Conservation (phyloP, 2,113 vertebrate species). For the Elaphurus davidianus region DNA sequence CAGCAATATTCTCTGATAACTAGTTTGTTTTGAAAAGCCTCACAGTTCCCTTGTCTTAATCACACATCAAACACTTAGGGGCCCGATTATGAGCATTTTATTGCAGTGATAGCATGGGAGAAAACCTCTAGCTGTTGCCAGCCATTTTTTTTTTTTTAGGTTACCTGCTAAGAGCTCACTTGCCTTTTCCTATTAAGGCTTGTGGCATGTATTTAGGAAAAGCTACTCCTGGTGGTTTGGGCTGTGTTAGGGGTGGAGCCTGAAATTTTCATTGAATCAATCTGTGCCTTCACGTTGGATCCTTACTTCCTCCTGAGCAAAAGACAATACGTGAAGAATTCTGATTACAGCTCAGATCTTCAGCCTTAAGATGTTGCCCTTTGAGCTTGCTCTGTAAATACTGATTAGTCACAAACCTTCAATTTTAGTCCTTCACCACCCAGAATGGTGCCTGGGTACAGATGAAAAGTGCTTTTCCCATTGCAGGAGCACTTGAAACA, state of each 20-base stretch:
- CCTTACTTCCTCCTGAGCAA: neutral
- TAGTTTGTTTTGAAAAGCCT: conserved; percentile 11
- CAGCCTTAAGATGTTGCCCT: conserved; percentile 50
- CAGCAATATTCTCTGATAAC: neutral
- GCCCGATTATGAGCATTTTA: neutral
- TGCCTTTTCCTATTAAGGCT: conserved; percentile 8
- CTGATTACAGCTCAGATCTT: conserved; percentile 55
- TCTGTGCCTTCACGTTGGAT: conserved; percentile 29
- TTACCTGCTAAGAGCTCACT: conserved; percentile 41
- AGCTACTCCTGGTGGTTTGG: neutral
- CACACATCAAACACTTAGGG: neutral
- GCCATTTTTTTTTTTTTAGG: neutral
- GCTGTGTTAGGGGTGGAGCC: neutral
- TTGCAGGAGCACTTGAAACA: conserved; percentile 47
- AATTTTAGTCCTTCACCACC: conserved; percentile 30
- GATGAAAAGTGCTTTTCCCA: neutral
- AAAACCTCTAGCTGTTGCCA: neutral
- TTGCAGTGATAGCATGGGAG: neutral
- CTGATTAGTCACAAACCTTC: conserved; percentile 44
- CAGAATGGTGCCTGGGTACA: conserved; percentile 5
- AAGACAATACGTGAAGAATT: conserved; percentile 30
- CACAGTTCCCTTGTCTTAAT: neutral
- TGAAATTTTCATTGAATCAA: neutral
- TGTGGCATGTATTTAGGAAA: neutral
- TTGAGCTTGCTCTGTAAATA: conserved; percentile 58